Percentiles rank a stretch among this genome's conserved stretches.
Conservation (phyloP, 2,888 invertebrate genomes). For the Sceliomorpha sp. region DNA sequence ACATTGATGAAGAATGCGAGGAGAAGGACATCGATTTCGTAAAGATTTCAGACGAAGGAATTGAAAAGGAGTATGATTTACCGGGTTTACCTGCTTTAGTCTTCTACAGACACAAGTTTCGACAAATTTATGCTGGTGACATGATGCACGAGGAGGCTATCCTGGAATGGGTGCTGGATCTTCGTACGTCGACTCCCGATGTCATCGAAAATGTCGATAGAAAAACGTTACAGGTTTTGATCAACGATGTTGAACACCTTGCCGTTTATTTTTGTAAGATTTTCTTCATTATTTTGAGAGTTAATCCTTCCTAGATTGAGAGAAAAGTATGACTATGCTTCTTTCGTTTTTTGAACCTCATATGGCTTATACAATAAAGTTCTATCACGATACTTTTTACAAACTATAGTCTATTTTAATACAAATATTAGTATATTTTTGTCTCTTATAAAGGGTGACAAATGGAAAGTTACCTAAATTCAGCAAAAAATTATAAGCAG, state of each 20-base stretch:
- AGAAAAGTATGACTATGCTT: no score
- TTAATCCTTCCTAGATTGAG: no score
- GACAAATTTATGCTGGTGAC: constrained; percentile 93
- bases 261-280: constrained; percentile 94
- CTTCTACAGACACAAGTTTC: constrained; percentile 93
- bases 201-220: constrained; percentile 95
- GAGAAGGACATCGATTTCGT: constrained; percentile 95
- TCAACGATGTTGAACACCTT: constrained; percentile 94
- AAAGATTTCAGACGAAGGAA: constrained; percentile 93
- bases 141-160: constrained; percentile 95
- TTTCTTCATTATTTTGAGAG: constrained; percentile 25
- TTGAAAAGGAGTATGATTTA: constrained; percentile 93
- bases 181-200: constrained; percentile 91
- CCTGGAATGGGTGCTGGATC: constrained; percentile 92
- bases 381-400: no score
- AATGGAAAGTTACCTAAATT: no score
- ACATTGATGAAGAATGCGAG: constrained; percentile 96
- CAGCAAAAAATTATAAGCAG: no score
- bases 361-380: no score
- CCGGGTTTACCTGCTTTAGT: constrained; percentile 90
- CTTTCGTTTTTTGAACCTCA: no score
- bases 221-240: constrained; percentile 92
- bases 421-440: no score
- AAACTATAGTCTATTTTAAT: no score
- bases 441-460: no score